These are phyloP conservation scores for Rhinolophus ferrumequinum DNA, from an alignment of 2,113 vertebrate genomes.

Conservation along the genomic window DNA sequence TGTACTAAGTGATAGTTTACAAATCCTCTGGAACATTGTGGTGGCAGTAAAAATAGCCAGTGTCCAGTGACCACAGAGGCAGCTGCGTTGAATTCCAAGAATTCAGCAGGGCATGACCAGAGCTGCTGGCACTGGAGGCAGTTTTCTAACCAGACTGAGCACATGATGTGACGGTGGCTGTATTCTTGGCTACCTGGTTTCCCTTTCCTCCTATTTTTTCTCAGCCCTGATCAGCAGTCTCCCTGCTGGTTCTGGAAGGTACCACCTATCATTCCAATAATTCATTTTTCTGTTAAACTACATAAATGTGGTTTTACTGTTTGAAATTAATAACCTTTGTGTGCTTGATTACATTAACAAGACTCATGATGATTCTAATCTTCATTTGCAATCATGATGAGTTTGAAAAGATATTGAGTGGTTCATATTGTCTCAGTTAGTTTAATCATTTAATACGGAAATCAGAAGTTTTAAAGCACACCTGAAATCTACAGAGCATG, in stretches of 20 bases:
- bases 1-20: not conserved
- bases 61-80: not conserved
- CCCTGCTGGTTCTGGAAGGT: not conserved
- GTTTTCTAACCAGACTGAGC: not conserved
- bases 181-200: not conserved
- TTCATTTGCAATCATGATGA: not conserved
- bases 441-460: not conserved
- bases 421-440: not conserved
- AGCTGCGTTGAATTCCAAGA: slow-evolving; percentile 33
- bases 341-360: not conserved
- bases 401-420: not conserved
- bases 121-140: not conserved
- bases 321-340: not conserved
- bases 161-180: not conserved
- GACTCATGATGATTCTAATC: not conserved
- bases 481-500: not conserved
- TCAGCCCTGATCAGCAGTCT: not conserved
- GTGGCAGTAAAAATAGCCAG: slow-evolving; percentile 38
- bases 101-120: not conserved
- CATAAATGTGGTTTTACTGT: not conserved
- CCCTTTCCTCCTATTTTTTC: not conserved
- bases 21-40: slow-evolving; percentile 2
- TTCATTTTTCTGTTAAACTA: not conserved
- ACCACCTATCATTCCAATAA: not conserved
- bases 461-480: not conserved